A percentile compares a stretch with the other conserved stretches of the same genome.
Conservation (phyloP, 2,113 vertebrate species). For the Bubo scandiacus region DNA sequence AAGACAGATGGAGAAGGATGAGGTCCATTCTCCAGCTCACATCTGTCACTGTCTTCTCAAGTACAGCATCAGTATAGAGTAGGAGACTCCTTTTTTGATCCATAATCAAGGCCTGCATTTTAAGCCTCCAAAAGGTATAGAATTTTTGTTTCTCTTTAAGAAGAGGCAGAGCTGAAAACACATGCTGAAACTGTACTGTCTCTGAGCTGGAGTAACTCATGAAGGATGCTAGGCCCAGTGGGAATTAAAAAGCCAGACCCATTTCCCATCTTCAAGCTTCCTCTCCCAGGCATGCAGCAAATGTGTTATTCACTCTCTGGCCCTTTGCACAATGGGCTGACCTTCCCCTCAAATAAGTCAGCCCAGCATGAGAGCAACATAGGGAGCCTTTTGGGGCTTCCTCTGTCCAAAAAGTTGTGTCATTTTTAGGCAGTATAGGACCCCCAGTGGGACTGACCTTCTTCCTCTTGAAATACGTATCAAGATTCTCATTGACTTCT, state of each 20-base stretch:
- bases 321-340: constrained; percentile 7
- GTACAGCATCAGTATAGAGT: not conserved
- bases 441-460: not conserved
- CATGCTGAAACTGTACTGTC: not conserved
- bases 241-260: constrained; percentile 1
- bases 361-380: not conserved
- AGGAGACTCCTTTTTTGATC: not conserved
- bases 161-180: not conserved
- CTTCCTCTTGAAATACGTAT: not conserved
- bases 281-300: not conserved
- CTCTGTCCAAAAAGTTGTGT: not conserved
- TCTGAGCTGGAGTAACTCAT: not conserved
- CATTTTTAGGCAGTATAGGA: constrained; percentile 10
- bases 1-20: not conserved
- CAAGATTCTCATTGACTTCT: not conserved
- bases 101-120: not conserved
- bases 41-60: not conserved
- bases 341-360: constrained; percentile 18
- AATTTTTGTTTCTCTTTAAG: not conserved
- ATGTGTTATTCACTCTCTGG: not conserved
- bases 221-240: not conserved
- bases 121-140: not conserved
- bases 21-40: not conserved
- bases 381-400: not conserved
- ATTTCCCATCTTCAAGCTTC: not conserved